Evolutionary conservation across 2,888 invertebrate genomes (phyloP).

Genomic region (Nomada flava): DNA sequence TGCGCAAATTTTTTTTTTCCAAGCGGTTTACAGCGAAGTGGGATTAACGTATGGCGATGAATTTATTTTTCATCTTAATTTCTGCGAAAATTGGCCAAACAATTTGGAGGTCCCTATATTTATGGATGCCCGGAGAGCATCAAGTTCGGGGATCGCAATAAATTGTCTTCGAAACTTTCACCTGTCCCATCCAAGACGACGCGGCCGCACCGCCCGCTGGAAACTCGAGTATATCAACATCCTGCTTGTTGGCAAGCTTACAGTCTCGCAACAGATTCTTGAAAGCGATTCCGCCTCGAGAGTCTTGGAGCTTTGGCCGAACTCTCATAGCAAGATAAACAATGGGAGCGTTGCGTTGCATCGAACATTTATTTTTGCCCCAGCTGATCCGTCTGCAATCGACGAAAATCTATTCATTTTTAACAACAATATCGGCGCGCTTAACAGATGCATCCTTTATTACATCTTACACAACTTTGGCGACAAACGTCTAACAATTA

Average conservation of each 20-base stretch:
- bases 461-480: too few species aligned
- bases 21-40: background rate
- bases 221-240: background rate
- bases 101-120: too few species aligned
- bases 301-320: slow-evolving; percentile 1
- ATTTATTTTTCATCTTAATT: background rate
- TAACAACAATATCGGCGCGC: background rate
- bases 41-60: background rate
- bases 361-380: background rate
- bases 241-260: slow-evolving; percentile 28
- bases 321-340: slow-evolving; percentile 21
- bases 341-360: background rate
- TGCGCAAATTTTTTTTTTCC: background rate
- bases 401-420: background rate
- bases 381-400: too few species aligned
- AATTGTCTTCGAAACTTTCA: slow-evolving; percentile 21
- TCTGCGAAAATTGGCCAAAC: too few species aligned
- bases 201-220: background rate
- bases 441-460: background rate
- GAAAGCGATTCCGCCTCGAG: background rate
- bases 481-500: too few species aligned
- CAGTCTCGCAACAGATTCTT: slow-evolving; percentile 5
- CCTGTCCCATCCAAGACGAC: background rate
- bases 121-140: too few species aligned
- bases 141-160: slow-evolving; percentile 1